phyloP scores from a whole-genome alignment of 2,888 invertebrate species.

The Microplitis deprimator region DNA sequence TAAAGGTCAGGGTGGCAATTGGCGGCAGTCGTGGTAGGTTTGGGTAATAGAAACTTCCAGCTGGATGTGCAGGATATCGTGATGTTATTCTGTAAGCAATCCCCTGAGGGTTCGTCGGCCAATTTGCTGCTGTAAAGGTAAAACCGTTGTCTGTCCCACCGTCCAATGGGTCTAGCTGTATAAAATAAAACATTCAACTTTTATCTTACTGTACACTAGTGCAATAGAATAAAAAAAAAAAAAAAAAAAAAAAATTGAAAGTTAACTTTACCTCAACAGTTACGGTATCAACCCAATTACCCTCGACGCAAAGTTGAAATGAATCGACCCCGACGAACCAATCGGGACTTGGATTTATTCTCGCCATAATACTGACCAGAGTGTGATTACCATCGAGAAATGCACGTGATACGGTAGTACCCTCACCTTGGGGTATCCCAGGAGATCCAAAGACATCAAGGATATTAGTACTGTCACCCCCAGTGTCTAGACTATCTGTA shows the following conservation, averaged over 20 bases:
- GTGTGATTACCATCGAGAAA: slow-evolving; percentile 95
- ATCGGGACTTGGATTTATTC: slow-evolving; percentile 94
- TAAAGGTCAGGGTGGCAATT: slow-evolving; percentile 91
- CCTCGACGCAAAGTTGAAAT: slow-evolving; percentile 91
- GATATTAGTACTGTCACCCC: slow-evolving; percentile 70
- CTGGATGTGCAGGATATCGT: slow-evolving; percentile 90
- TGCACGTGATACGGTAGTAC: slow-evolving; percentile 86
- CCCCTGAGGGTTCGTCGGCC: slow-evolving; percentile 93
- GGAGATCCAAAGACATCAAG: slow-evolving; percentile 70
- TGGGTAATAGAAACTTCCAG: slow-evolving; percentile 95
- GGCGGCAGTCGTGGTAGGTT: slow-evolving; percentile 89
- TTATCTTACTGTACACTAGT: background rate
- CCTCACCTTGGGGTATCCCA: slow-evolving; percentile 78
- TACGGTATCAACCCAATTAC: slow-evolving; percentile 92
- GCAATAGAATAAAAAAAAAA: background rate
- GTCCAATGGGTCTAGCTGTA: slow-evolving; percentile 89
- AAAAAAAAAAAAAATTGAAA: background rate
- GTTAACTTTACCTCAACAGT: slow-evolving; percentile 82
- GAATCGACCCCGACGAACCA: slow-evolving; percentile 96
- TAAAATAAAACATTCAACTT: slow-evolving; percentile 28
- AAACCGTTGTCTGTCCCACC: slow-evolving; percentile 96
- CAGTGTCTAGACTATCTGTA: slow-evolving; percentile 80
- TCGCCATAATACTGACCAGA: slow-evolving; percentile 90
- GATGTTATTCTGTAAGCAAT: slow-evolving; percentile 91
- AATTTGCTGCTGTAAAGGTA: slow-evolving; percentile 96